Base-by-base conservation (phyloP, 2,797 vertebrate species). In the Leuciscus waleckii region DNA sequence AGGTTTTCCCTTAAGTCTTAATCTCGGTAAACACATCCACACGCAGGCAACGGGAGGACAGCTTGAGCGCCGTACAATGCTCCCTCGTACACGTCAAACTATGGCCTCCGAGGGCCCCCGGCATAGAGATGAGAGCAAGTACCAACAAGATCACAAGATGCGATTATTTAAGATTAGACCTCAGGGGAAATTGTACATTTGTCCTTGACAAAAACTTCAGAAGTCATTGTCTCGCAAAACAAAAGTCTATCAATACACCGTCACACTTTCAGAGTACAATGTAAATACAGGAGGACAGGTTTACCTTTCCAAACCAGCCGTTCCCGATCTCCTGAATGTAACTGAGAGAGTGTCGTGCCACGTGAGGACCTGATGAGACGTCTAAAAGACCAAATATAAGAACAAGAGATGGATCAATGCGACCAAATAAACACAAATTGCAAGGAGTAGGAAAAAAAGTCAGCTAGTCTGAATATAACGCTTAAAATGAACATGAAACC, bases 241-340 rank as follows among this genome's bases (percentile, higher is more conserved):
- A 35, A 2, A 23, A 67, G 82, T 54, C 43, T 76, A 51, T 10
- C 54, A 35, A 19, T 32, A 11, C 17, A 63, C 41, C 14, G 39
- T 76, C 21, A 74, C 19, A 67, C 19, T 32, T 43, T 32, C 7
- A 39, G 41, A 61, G 39, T 63, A 19, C 7, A 81, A 58, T 81
- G 79, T 75, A 86, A 85, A 90, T n/a, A 85, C 10, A 63, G 79
- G n/a, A 76, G 21, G 21, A 54, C 37, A 32, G 61, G 23, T 90
- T 92, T 91, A 99, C 98, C 97, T 99, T 99, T 90, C 98, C 98
- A 94, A 99, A 99, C 96, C 97, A 98, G 90, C 98, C 98, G 80
- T 93, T 97, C 88, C 98, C 98, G 68, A 99, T 98, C 94, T 99
- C 98, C 91, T 99, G 98, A 90, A 99, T 98, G 89, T 99, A 99